Percentiles rank a stretch among this genome's conserved stretches.
Conservation (phyloP, 2,888 invertebrate species). For the Hydraecia micacea region DNA sequence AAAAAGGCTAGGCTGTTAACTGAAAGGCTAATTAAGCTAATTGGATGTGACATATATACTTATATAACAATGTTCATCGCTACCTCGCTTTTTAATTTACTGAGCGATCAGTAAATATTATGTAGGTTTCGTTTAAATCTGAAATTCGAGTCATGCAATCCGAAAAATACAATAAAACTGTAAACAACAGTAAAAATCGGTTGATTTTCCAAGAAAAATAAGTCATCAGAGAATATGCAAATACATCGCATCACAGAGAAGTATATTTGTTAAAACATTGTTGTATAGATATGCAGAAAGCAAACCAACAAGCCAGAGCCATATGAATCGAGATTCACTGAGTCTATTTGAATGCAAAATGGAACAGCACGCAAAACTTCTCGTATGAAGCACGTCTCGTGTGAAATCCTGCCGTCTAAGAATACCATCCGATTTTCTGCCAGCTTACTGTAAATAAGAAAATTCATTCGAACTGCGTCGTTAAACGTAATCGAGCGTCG, state of each 20-base stretch:
- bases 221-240: neutral
- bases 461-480: slow-evolving; percentile 87
- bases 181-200: neutral
- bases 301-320: slow-evolving; percentile 38
- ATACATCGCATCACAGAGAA: slow-evolving; percentile 12
- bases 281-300: slow-evolving; percentile 12
- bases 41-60: neutral
- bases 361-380: slow-evolving; percentile 77
- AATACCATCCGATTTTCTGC: slow-evolving; percentile 83
- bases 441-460: slow-evolving; percentile 88
- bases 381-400: slow-evolving; percentile 81
- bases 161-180: neutral
- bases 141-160: neutral
- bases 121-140: neutral
- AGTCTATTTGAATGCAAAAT: slow-evolving; percentile 66
- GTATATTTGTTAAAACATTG: slow-evolving; percentile 23
- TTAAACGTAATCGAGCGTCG: slow-evolving; percentile 90
- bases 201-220: neutral
- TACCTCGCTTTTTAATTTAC: neutral
- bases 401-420: slow-evolving; percentile 82
- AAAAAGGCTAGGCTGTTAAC: too few species aligned
- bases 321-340: slow-evolving; percentile 57
- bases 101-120: neutral
- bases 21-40: neutral
- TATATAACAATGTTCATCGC: neutral